These are phyloP conservation scores for Brachyhypopomus gauderio DNA, from an alignment of 2,113 vertebrate genomes.

Conservation along the genomic window DNA sequence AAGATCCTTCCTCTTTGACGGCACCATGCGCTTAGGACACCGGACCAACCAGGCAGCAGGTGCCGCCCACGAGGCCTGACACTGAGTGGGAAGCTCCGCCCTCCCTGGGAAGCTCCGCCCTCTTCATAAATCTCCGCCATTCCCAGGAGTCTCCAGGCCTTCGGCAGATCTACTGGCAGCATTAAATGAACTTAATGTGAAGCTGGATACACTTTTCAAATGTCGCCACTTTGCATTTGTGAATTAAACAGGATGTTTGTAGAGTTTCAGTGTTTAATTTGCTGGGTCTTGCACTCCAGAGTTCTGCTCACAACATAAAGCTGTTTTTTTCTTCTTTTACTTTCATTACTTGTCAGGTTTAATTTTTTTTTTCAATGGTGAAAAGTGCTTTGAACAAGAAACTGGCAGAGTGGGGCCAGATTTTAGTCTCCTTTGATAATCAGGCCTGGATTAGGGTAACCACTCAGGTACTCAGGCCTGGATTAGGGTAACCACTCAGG, in stretches of 20 bases:
- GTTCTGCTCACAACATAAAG: neutral
- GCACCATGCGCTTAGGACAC: neutral
- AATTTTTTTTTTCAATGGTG: conserved; percentile 8
- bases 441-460: too few species aligned
- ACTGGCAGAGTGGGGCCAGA: conserved; percentile 7
- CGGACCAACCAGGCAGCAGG: neutral
- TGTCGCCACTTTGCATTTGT: neutral
- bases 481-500: too few species aligned
- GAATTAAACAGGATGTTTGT: neutral
- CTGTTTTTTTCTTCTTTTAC: conserved; percentile 21
- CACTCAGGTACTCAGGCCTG: too few species aligned
- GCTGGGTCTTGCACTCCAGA: neutral
- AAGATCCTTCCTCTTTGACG: conserved; percentile 2
- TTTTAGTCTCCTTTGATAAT: neutral
- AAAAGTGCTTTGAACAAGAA: conserved; percentile 28
- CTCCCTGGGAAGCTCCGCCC: neutral
- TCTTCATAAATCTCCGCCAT: neutral
- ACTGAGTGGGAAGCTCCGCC: neutral
- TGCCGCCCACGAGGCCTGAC: neutral
- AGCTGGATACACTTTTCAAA: neutral
- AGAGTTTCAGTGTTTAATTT: conserved; percentile 10
- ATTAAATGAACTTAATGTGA: neutral
- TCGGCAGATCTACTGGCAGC: neutral
- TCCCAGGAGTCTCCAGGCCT: neutral
- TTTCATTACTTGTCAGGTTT: neutral